Evolutionary conservation across 2,797 vertebrate species (phyloP), one percentile per base, ranked within the genome.

Genomic region (Gila robusta): DNA sequence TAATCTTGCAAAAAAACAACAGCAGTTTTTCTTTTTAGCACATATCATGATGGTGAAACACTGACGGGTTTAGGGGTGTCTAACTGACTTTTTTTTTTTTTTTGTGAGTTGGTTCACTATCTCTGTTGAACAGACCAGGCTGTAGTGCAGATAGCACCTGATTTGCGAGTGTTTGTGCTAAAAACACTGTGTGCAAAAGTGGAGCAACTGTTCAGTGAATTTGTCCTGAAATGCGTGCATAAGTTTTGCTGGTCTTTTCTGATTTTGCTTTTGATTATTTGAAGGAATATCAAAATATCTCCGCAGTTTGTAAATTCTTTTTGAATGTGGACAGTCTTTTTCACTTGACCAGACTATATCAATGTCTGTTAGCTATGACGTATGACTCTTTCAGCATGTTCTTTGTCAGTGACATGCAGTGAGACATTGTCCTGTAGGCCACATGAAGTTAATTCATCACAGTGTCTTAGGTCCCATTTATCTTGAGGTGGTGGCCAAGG

Each of bases 371-470:
- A 56, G 6, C 26, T 49, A 52, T 32, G 72, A 32, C 1, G 2
- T 6, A 0, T 37, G 74, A 37, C 74, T 59, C 11, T 59, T 39
- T 59, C 21, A 39, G 35, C 21, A 10, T 39, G 21, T 59, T 78
- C 35, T 59, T 59, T 39, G 35, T 78, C 52, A n/a, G 11, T 6
- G 49, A 78, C 52, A 56, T n/a, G 47, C 17, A 54, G 9, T n/a
- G n/a, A n/a, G n/a, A n/a, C n/a, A 59, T n/a, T 2, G 1, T 62
- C 23, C 54, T 78, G 7, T 78, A 11, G 76, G 37, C 23, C 37
- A 62, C 37, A 19, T 41, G 35, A 79, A 62, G 8, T 62, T 28
- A 37, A 79, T 39, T 78, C 21, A 78, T 79, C 76, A 62, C 12
- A 59, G 56, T 79, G 14, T 28, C 35, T 41, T 78, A 41, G 54